Evolutionary conservation across 2,888 invertebrate genomes (phyloP).

Genomic region (Heliconius charithonia): DNA sequence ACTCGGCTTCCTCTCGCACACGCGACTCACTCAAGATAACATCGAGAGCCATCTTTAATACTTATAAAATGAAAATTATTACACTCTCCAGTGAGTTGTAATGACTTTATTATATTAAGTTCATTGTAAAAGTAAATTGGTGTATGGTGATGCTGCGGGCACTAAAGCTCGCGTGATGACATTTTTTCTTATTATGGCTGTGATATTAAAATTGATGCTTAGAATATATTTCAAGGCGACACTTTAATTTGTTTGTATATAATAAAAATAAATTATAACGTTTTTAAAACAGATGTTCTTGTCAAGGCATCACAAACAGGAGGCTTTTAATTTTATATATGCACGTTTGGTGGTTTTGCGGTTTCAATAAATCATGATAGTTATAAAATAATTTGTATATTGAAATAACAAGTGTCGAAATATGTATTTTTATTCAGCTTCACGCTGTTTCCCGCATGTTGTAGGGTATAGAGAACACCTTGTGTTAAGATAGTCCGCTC

Average conservation of each 20-base stretch:
- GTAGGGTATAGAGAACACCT: too few species aligned
- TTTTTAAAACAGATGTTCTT: constrained; percentile 43
- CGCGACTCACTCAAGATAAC: constrained; percentile 78
- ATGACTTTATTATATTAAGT: constrained; percentile 78
- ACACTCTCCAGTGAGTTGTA: constrained; percentile 56
- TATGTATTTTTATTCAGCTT: not conserved
- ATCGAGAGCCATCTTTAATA: constrained; percentile 79
- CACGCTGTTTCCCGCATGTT: too few species aligned
- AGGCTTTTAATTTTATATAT: constrained; percentile 42
- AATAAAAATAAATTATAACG: constrained; percentile 32
- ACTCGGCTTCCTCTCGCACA: constrained; percentile 74
- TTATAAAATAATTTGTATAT: constrained; percentile 67
- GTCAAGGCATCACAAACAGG: constrained; percentile 49
- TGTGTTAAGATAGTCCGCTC: too few species aligned
- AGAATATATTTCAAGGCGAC: constrained; percentile 34
- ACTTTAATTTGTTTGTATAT: constrained; percentile 38
- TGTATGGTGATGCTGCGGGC: constrained; percentile 67
- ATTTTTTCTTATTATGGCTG: constrained; percentile 52
- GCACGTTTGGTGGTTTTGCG: constrained; percentile 36
- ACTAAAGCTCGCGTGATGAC: constrained; percentile 60
- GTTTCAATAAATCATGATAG: constrained; percentile 54
- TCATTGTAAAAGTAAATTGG: constrained; percentile 81
- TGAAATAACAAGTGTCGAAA: constrained; percentile 64
- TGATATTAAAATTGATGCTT: constrained; percentile 42
- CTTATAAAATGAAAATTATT: constrained; percentile 75